These are phyloP conservation scores for Tenthredo scrophulariae DNA, from an alignment of 2,888 invertebrate genomes.

Conservation along the genomic window DNA sequence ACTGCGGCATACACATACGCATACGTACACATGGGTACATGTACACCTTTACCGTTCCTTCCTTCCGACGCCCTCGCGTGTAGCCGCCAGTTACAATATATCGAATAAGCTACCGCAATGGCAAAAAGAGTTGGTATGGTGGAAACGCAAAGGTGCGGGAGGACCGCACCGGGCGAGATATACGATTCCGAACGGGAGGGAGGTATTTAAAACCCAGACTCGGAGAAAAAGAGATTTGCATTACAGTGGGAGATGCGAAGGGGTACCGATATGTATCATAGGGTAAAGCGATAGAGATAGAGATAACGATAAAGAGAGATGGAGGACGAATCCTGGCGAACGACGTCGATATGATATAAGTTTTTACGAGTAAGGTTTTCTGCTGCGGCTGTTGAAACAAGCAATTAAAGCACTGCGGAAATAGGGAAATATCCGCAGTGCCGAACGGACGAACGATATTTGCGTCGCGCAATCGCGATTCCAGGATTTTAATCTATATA, in stretches of 20 bases:
- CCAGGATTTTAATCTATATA: background rate
- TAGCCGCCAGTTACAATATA: conserved; percentile 70
- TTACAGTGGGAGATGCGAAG: conserved; percentile 65
- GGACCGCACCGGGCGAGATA: conserved; percentile 55
- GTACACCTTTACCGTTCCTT: background rate
- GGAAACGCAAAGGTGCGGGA: conserved; percentile 66
- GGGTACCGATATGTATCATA: conserved; percentile 57
- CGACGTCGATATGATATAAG: conserved; percentile 70
- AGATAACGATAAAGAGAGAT: conserved; percentile 58
- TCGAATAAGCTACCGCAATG: conserved; percentile 76
- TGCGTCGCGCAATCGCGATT: conserved; percentile 33
- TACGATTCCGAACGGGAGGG: conserved; percentile 47
- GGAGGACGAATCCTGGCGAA: conserved; percentile 43
- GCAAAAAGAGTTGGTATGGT: conserved; percentile 74
- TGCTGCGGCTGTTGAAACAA: conserved; percentile 36
- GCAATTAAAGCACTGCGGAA: conserved; percentile 55
- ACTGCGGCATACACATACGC: conserved; percentile 60
- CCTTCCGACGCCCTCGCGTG: conserved; percentile 57
- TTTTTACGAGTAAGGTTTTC: conserved; percentile 68
- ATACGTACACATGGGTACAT: conserved; percentile 60
- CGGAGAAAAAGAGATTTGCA: conserved; percentile 74
- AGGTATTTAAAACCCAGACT: conserved; percentile 74
- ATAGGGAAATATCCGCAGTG: conserved; percentile 44
- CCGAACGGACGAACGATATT: conserved; percentile 42
- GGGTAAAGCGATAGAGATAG: conserved; percentile 42